Percentiles rank a stretch among this genome's conserved stretches.
These are phyloP conservation scores for Tragelaphus imberbis DNA, from an alignment of 2,113 vertebrate species.

Conservation along the genomic window DNA sequence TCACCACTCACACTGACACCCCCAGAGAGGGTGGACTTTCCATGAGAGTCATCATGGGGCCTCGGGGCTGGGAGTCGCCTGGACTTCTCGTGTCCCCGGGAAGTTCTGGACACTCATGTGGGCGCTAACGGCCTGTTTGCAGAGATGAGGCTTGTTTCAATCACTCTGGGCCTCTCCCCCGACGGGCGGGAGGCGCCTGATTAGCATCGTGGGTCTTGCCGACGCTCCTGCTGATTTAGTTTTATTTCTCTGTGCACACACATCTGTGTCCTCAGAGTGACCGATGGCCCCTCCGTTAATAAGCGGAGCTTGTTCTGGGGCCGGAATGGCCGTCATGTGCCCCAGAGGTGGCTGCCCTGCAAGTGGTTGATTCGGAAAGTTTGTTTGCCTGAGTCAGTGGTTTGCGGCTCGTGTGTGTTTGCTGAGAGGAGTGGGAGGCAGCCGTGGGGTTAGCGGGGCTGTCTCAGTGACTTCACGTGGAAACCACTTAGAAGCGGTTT, in stretches of 20 bases:
- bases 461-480: accelerated
- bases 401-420: neutral
- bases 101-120: neutral
- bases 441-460: accelerated
- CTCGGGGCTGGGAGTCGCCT: too few species aligned
- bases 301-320: neutral
- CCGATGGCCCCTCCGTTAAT: neutral
- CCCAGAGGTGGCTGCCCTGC: accelerated
- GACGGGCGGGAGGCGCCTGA: neutral
- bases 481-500: accelerated
- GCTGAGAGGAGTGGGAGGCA: accelerated
- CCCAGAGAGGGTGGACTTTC: neutral
- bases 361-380: neutral
- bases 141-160: neutral
- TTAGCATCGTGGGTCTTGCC: neutral
- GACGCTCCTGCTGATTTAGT: neutral
- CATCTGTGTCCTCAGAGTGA: neutral
- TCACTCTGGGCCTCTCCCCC: neutral
- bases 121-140: accelerated
- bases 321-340: neutral
- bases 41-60: accelerated
- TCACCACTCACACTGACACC: neutral
- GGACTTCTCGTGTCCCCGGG: neutral
- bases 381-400: neutral
- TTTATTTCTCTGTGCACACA: neutral